Evolutionary conservation across 1,140 invertebrate genomes (phyloP).

Genomic region (Acromyrmex echinatior): DNA sequence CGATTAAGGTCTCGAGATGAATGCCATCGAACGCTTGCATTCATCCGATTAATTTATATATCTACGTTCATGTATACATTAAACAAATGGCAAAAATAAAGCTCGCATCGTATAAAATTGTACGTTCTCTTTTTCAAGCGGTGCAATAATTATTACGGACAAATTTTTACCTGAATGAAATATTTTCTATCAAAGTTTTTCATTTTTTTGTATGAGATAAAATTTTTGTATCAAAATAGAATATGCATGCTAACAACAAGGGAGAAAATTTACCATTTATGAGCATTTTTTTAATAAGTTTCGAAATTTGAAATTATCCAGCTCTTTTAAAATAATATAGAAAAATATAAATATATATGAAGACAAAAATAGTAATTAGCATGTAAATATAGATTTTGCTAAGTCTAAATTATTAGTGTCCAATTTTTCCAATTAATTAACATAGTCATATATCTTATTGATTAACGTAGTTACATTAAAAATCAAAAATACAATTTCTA

Average conservation of each 20-base stretch:
- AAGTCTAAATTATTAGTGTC: background rate
- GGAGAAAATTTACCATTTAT: no score
- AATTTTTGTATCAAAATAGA: background rate
- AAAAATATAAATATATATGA: background rate
- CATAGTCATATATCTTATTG: no score
- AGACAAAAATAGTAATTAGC: background rate
- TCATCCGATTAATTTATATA: slow-evolving; percentile 19
- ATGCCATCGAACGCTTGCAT: slow-evolving; percentile 22
- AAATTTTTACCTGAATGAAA: slow-evolving; percentile 11
- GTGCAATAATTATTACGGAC: background rate
- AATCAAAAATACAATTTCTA: background rate
- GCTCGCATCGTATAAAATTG: background rate
- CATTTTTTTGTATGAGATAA: background rate
- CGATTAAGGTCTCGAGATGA: slow-evolving; percentile 45
- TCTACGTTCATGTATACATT: slow-evolving; percentile 1
- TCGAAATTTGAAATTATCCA: background rate
- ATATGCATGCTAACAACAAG: background rate
- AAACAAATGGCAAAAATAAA: slow-evolving; percentile 3
- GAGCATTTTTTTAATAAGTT: no score
- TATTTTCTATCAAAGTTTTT: background rate
- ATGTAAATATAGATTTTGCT: background rate
- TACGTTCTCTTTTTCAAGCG: background rate
- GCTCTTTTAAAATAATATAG: background rate
- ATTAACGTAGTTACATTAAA: background rate
- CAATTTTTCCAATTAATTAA: background rate